Base-by-base conservation (phyloP, 1,140 invertebrate species). In the Hermatobates lingyangjiaoensis region DNA sequence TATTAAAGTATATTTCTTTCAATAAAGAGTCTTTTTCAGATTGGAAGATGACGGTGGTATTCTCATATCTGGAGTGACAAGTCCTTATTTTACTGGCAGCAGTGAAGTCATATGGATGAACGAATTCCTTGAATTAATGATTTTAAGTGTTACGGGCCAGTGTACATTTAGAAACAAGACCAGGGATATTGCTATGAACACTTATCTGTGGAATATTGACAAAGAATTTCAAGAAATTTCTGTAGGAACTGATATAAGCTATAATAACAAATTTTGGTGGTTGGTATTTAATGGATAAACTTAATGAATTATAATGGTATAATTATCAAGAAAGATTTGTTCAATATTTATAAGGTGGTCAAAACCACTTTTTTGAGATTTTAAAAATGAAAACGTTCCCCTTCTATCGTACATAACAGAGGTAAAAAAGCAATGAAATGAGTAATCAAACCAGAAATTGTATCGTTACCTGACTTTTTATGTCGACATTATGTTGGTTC, bases 261-360 rank as follows among this genome's bases (percentile, higher is more conserved):
- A 38, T 20, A 56, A 56, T 40, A 66, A 68, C 45, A 20, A 42
- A 18, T 5, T 42, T 12, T 42, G 39, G 39, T 18, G 39, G 39
- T 42, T n/a, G n/a, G n/a, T n/a, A n/a, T n/a, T n/a, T n/a, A n/a
- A n/a, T n/a, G n/a, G n/a, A n/a, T n/a, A n/a, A n/a, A n/a, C n/a
- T n/a, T n/a, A n/a, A n/a, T n/a, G n/a, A n/a, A n/a, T n/a, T n/a
- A n/a, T n/a, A n/a, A n/a, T n/a, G n/a, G n/a, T n/a, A n/a, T n/a
- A n/a, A n/a, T n/a, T n/a, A n/a, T n/a, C n/a, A n/a, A n/a, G n/a
- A n/a, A n/a, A n/a, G n/a, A n/a, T n/a, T n/a, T n/a, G n/a, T n/a
- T n/a, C n/a, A n/a, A n/a, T n/a, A n/a, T n/a, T n/a, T n/a, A n/a
- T n/a, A n/a, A n/a, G n/a, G n/a, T n/a, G n/a, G n/a, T n/a, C n/a